These are phyloP conservation scores for Romanogobio albipinnatus DNA, from an alignment of 2,113 vertebrate species.

Conservation along the genomic window DNA sequence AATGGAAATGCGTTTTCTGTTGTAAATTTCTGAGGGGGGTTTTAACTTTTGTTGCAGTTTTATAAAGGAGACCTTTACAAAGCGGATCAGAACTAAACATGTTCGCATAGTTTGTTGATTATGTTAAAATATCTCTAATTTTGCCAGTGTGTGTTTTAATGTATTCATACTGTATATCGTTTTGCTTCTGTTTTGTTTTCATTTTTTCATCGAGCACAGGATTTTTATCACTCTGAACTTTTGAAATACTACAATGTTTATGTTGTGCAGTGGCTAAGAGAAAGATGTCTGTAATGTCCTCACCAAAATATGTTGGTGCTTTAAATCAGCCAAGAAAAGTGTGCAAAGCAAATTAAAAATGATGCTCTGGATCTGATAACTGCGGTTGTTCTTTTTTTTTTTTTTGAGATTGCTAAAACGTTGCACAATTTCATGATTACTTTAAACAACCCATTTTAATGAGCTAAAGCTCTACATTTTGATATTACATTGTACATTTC, in stretches of 20 bases:
- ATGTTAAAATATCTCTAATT: slow-evolving; percentile 50
- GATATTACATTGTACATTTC: no score
- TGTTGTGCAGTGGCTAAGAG: slow-evolving; percentile 63
- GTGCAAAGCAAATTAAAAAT: slow-evolving; percentile 73
- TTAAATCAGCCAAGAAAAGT: slow-evolving; percentile 68
- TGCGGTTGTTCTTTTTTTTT: not conserved
- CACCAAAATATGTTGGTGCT: slow-evolving; percentile 64
- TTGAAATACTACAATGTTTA: slow-evolving; percentile 61
- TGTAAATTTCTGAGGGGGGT: slow-evolving; percentile 50
- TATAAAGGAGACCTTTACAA: slow-evolving; percentile 39
- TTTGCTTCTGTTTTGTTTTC: slow-evolving; percentile 62
- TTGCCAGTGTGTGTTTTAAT: slow-evolving; percentile 52
- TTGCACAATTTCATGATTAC: not conserved
- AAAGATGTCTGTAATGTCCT: slow-evolving; percentile 59
- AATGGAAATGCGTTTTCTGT: slow-evolving; percentile 40
- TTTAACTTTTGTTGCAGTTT: slow-evolving; percentile 49
- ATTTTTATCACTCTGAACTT: slow-evolving; percentile 55
- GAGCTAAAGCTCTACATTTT: not conserved
- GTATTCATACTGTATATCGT: slow-evolving; percentile 59
- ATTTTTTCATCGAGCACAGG: slow-evolving; percentile 56
- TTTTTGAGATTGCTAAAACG: not conserved
- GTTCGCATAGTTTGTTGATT: slow-evolving; percentile 51
- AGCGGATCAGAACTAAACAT: slow-evolving; percentile 28
- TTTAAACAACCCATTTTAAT: not conserved
- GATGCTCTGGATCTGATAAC: slow-evolving; percentile 53